A percentile compares a stretch with the other conserved stretches of the same genome.
These are phyloP conservation scores for Drosophila paracracens DNA, from an alignment of 2,888 invertebrate genomes.

Conservation along the genomic window DNA sequence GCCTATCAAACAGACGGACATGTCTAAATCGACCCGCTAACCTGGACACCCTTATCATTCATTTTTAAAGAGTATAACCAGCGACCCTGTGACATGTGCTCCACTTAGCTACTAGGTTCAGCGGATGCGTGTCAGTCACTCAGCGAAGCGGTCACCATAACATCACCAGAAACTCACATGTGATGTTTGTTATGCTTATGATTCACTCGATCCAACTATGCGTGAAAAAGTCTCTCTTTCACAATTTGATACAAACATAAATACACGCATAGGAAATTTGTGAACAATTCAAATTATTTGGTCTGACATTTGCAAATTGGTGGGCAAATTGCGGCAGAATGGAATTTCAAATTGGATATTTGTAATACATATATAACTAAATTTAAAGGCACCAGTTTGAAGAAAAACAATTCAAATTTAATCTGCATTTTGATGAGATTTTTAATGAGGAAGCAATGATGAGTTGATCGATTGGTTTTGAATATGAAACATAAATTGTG, in stretches of 20 bases:
- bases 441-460: constrained; percentile 3
- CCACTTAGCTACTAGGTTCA: constrained; percentile 12
- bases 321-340: constrained; percentile 40
- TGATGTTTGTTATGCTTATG: constrained; percentile 45
- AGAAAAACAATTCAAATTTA: constrained; percentile 39
- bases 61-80: background rate
- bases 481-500: constrained; percentile 3
- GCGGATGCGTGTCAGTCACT: constrained; percentile 70
- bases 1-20: background rate
- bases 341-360: constrained; percentile 44
- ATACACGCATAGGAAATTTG: constrained; percentile 1
- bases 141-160: constrained; percentile 52
- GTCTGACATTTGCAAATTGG: constrained; percentile 54
- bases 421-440: constrained; percentile 65
- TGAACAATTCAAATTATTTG: constrained; percentile 24
- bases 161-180: constrained; percentile 21
- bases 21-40: background rate
- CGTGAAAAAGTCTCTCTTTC: constrained; percentile 57
- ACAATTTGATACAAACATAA: constrained; percentile 43
- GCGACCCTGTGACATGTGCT: constrained; percentile 26
- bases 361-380: constrained; percentile 7
- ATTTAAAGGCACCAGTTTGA: constrained; percentile 11
- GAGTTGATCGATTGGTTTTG: constrained; percentile 11
- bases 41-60: background rate
- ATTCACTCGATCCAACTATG: constrained; percentile 54